Evolutionary conservation across 2,888 invertebrate genomes (phyloP).

Genomic region (Mythimna pallens): DNA sequence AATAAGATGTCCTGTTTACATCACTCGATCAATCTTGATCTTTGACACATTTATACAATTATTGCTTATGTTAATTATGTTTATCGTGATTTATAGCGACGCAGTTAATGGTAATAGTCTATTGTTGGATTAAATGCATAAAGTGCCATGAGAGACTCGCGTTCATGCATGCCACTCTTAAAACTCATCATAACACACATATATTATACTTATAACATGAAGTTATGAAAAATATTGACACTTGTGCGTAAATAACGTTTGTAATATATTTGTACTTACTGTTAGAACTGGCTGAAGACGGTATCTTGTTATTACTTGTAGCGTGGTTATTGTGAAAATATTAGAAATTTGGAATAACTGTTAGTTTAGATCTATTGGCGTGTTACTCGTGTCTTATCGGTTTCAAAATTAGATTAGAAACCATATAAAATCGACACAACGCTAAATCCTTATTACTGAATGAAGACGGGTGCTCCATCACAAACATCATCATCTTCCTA

Average conservation of each 20-base stretch:
- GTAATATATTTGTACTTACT: slow-evolving; percentile 43
- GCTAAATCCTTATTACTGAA: slow-evolving; percentile 8
- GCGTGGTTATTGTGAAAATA: slow-evolving; percentile 29
- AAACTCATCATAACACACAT: slow-evolving; percentile 29
- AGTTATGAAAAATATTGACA: slow-evolving; percentile 34
- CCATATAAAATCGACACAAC: slow-evolving; percentile 6
- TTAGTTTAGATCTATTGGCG: slow-evolving; percentile 15
- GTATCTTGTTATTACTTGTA: slow-evolving; percentile 15
- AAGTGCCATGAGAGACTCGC: slow-evolving; percentile 20
- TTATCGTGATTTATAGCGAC: slow-evolving; percentile 51
- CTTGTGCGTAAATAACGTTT: slow-evolving; percentile 40
- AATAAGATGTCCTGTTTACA: slow-evolving; percentile 33
- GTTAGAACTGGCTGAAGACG: slow-evolving; percentile 32
- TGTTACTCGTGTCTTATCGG: slow-evolving; percentile 13
- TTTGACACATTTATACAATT: slow-evolving; percentile 61
- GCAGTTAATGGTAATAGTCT: slow-evolving; percentile 45
- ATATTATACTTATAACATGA: slow-evolving; percentile 30
- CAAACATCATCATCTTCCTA: not conserved
- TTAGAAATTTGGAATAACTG: slow-evolving; percentile 33
- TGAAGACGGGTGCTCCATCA: slow-evolving; percentile 6
- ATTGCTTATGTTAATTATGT: slow-evolving; percentile 64
- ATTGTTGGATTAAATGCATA: slow-evolving; percentile 49
- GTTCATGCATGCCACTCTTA: slow-evolving; percentile 36
- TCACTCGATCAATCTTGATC: slow-evolving; percentile 63
- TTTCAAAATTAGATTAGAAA: slow-evolving; percentile 6